phyloP scores from a whole-genome alignment of 2,888 invertebrate genomes.

The Schizotus pectinicornis region DNA sequence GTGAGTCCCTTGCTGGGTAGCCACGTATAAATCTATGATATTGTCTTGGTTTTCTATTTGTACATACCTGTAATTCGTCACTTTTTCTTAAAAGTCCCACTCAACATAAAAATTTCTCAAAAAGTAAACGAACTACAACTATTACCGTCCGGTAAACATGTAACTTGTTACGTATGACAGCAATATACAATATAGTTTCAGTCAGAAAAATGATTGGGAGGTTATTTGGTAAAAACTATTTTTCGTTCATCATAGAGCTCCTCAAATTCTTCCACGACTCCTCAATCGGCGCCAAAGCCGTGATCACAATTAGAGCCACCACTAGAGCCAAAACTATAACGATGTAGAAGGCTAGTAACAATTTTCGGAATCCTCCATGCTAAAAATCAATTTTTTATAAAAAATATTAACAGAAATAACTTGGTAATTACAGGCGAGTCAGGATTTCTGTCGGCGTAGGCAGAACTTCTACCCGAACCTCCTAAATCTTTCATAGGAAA shows the following conservation, averaged over 20 bases:
- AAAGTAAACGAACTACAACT: too few species aligned
- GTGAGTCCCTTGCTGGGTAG: too few species aligned
- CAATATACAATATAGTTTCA: too few species aligned
- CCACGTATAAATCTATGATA: too few species aligned
- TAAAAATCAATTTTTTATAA: constrained; percentile 59
- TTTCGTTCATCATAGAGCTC: constrained; percentile 14
- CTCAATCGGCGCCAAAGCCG: constrained; percentile 77
- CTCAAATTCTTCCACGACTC: constrained; percentile 61
- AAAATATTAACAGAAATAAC: constrained; percentile 13
- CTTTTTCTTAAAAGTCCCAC: too few species aligned
- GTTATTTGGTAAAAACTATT: background rate
- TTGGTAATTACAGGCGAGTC: constrained; percentile 77
- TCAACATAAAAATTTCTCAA: too few species aligned
- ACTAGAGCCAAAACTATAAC: constrained; percentile 73
- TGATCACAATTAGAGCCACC: constrained; percentile 75
- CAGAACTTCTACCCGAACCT: constrained; percentile 65
- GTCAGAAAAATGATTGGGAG: too few species aligned
- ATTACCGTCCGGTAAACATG: too few species aligned
- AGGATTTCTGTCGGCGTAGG: constrained; percentile 72
- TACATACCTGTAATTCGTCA: too few species aligned
- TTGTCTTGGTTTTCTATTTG: too few species aligned
- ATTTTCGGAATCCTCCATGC: constrained; percentile 79
- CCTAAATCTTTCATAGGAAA: constrained; percentile 87
- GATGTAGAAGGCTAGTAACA: constrained; percentile 79
- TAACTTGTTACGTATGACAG: too few species aligned